Conservation (phyloP, 1,140 invertebrate species). For the Pseudomyrmex flavicornis region DNA sequence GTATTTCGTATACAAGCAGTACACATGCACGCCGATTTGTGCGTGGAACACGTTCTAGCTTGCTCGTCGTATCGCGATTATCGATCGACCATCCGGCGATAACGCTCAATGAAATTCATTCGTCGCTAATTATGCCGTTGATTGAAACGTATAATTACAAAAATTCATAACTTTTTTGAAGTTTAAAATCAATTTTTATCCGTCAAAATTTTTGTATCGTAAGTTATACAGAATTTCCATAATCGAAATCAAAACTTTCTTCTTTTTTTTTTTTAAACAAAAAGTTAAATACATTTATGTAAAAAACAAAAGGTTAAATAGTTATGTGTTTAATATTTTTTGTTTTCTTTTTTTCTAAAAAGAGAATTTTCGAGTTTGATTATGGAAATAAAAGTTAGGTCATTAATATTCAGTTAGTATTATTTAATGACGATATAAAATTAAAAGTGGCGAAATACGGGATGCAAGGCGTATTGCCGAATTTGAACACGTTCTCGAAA, state of each 20-base stretch:
- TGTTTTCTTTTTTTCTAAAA: too few species aligned
- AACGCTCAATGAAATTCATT: background rate
- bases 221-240: background rate
- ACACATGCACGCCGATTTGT: background rate
- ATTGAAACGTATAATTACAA: background rate
- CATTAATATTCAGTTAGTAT: too few species aligned
- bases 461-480: too few species aligned
- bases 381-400: too few species aligned
- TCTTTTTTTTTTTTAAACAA: background rate
- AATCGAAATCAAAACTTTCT: background rate
- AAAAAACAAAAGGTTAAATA: too few species aligned
- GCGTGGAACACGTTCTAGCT: background rate
- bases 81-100: background rate
- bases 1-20: background rate
- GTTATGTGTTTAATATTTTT: too few species aligned
- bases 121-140: constrained; percentile 1
- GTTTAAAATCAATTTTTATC: background rate
- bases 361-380: too few species aligned
- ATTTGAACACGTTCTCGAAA: background rate
- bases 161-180: background rate
- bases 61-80: background rate
- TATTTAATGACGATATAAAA: too few species aligned
- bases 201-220: background rate
- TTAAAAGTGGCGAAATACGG: too few species aligned
- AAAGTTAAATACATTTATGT: too few species aligned